Conservation (phyloP, 2,888 invertebrate species). For the Leucophenga maculata region DNA sequence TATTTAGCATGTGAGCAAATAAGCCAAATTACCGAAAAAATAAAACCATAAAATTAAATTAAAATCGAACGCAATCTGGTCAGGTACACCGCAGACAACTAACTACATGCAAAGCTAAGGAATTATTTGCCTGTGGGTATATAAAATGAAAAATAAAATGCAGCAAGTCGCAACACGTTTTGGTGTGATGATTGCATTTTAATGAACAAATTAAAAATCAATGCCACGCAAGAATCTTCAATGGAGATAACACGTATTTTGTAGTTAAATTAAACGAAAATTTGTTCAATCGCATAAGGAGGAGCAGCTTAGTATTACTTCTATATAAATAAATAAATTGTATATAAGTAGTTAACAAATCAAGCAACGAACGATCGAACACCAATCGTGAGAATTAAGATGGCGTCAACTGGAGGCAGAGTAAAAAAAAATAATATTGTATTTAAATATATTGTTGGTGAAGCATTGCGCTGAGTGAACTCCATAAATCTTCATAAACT, state of each 20-base stretch:
- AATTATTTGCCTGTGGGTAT: neutral
- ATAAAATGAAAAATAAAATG: neutral
- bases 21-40: slow-evolving; percentile 44
- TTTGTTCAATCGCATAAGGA: slow-evolving; percentile 26
- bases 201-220: slow-evolving; percentile 69
- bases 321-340: neutral
- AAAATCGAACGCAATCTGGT: slow-evolving; percentile 24
- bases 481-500: slow-evolving; percentile 70
- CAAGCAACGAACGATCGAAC: slow-evolving; percentile 62
- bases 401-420: slow-evolving; percentile 58
- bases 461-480: slow-evolving; percentile 48
- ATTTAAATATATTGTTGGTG: slow-evolving; percentile 1
- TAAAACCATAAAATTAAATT: slow-evolving; percentile 29
- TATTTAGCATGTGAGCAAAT: slow-evolving; percentile 28
- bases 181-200: slow-evolving; percentile 69
- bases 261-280: slow-evolving; percentile 58
- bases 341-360: slow-evolving; percentile 4
- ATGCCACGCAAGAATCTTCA: slow-evolving; percentile 46
- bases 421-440: slow-evolving; percentile 25
- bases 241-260: slow-evolving; percentile 55
- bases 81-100: slow-evolving; percentile 18
- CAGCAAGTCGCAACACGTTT: slow-evolving; percentile 3
- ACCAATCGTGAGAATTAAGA: slow-evolving; percentile 69
- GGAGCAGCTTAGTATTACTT: neutral
- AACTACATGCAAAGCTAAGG: neutral